phyloP scores from a whole-genome alignment of 2,113 vertebrate genomes.

The Caranx ignobilis region DNA sequence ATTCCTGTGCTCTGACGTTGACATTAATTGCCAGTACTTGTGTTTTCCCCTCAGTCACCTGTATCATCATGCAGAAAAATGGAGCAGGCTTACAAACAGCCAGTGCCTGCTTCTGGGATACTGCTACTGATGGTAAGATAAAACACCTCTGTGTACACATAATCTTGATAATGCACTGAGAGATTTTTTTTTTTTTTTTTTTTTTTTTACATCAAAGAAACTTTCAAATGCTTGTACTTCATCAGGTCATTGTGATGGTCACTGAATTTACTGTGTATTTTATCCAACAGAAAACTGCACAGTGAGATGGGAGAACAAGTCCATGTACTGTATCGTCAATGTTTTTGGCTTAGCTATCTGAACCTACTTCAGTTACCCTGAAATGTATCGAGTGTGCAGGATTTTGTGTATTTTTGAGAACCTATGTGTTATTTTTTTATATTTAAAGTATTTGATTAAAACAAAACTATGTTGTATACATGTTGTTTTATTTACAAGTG shows the following conservation, averaged over 20 bases:
- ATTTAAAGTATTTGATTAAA: constrained; percentile 20
- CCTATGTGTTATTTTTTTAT: constrained; percentile 11
- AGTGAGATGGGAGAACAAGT: constrained; percentile 95
- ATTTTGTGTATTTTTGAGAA: constrained; percentile 16
- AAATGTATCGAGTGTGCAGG: background rate
- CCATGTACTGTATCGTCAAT: constrained; percentile 94
- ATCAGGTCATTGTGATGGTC: background rate
- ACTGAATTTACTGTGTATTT: background rate
- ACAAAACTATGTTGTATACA: constrained; percentile 6
- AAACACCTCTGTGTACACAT: background rate
- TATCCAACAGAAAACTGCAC: constrained; percentile 89
- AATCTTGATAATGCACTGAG: background rate
- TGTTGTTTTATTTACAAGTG: constrained; percentile 72
- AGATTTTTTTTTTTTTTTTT: constrained; percentile 1
- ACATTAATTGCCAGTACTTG: background rate
- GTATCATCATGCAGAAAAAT: constrained; percentile 97
- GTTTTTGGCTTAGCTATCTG: constrained; percentile 92
- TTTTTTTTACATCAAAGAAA: background rate
- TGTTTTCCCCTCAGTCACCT: constrained; percentile 85
- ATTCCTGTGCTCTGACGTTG: background rate
- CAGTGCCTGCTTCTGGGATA: constrained; percentile 97
- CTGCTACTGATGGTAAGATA: constrained; percentile 91
- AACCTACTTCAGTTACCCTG: constrained; percentile 29
- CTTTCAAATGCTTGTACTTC: background rate
- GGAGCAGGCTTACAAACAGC: constrained; percentile 95